Evolutionary conservation across 2,888 invertebrate species (phyloP), one percentile per base, ranked within the genome.

Genomic region (Aphidoletes aphidimyza): DNA sequence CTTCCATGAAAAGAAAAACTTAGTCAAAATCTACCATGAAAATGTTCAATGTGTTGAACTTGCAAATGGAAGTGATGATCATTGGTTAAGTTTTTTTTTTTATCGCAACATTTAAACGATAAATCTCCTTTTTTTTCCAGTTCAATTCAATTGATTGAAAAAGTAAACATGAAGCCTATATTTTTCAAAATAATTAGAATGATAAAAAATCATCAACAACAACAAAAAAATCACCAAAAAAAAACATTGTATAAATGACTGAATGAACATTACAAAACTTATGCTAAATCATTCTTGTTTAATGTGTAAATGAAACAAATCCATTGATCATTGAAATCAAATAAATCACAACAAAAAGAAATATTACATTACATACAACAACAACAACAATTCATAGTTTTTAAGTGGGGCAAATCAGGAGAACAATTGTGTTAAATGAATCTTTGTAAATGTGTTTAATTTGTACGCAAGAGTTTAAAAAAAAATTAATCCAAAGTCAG

Each of bases 381-480:
- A 47, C 9, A 47, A 47, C n/a, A 47, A n/a, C 54, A 54, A 54
- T 69, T 69, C 17, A 14, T 69, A 69, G 69, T 69, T 0, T 69
- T 69, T 11, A 69, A 26, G 54, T 69, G 69, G 69, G 69, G 69
- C 30, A 69, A 69, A 69, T 69, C 26, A 69, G 69, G 69, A 69
- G 69, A 69, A 69, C 34, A 69, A 69, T 30, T 69, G 30, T 30
- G 34, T 69, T 69, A 54, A 54, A 54, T 69, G 69, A 69, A 69
- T 69, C 69, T 69, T 69, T 69, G 69, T 69, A 69, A 69, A 69
- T 69, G 69, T 69, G 69, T 69, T n/a, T 69, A 69, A 39, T 69
- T 69, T 69, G 69, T 69, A 69, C 69, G 69, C 69, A 69, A 69
- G 69, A 30, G 69, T 69, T 69, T 30, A 30, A 69, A 69, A 9